Evolutionary conservation across 2,888 invertebrate species (phyloP).

Genomic region (Arrhopalites spinosus): DNA sequence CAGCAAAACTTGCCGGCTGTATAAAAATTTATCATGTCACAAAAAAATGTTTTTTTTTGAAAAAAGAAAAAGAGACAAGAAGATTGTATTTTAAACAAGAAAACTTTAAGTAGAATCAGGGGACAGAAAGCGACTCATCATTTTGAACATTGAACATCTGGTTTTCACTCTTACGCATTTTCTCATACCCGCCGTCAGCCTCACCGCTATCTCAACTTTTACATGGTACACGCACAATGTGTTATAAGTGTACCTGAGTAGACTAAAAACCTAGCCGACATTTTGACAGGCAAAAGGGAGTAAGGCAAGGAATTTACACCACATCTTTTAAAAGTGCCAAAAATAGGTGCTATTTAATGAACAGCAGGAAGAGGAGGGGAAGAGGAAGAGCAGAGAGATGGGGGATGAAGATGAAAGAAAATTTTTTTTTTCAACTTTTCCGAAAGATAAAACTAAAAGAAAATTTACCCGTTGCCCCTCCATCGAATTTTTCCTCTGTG

Average conservation of each 20-base stretch:
- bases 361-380: background rate
- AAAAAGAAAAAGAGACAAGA: background rate
- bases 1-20: conserved; percentile 56
- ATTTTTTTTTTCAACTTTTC: no score
- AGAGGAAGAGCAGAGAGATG: conserved; percentile 15
- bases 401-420: background rate
- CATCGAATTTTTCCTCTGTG: conserved; percentile 30
- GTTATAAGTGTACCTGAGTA: background rate
- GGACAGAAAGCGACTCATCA: conserved; percentile 5
- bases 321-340: conserved; percentile 20
- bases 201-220: background rate
- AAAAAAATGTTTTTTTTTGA: background rate
- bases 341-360: conserved; percentile 31
- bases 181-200: background rate
- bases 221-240: background rate
- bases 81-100: background rate
- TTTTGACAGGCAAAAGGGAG: background rate
- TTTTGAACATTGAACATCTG: conserved; percentile 27
- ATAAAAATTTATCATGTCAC: background rate
- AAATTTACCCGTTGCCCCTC: conserved; percentile 51
- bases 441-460: background rate
- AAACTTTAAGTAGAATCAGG: background rate
- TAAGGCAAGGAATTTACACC: conserved; percentile 15
- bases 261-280: background rate
- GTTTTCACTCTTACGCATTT: conserved; percentile 9